phyloP scores from a whole-genome alignment of 2,797 vertebrate species.

The Antrozous pallidus region DNA sequence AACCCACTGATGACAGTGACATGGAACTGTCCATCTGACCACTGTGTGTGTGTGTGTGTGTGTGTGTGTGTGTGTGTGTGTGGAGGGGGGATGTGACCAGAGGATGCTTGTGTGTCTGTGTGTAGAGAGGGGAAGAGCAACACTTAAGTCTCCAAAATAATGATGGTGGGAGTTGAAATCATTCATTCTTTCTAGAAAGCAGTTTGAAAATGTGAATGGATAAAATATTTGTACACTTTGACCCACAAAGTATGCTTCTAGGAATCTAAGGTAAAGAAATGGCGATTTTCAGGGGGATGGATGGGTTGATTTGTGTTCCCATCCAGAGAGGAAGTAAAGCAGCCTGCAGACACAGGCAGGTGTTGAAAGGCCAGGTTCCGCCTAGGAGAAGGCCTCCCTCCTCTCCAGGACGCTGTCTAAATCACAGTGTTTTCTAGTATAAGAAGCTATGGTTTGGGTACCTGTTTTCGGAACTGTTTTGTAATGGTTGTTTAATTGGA shows the following conservation, averaged over 20 bases:
- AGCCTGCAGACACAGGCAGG: not conserved
- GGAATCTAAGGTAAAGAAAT: not conserved
- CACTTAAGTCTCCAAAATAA: rapidly evolving
- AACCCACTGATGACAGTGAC: rapidly evolving
- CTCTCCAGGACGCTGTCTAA: not conserved
- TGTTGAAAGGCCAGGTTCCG: rapidly evolving
- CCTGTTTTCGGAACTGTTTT: not conserved
- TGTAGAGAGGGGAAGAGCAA: rapidly evolving
- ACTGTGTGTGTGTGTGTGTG: not conserved
- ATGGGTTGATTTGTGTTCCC: not conserved
- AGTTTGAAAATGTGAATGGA: not conserved
- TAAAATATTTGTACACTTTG: not conserved
- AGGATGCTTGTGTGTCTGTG: not conserved
- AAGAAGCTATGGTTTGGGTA: not conserved
- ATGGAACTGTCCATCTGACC: rapidly evolving
- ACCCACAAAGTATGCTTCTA: not conserved
- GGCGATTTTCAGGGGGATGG: not conserved
- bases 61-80: not conserved
- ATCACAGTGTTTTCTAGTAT: not conserved
- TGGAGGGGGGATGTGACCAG: not conserved
- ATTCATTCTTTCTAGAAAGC: not conserved
- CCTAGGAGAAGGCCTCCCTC: not conserved
- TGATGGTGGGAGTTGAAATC: not conserved
- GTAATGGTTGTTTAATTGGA: not conserved
- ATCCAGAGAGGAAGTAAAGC: too few species aligned